These are phyloP conservation scores for Lepus townsendii DNA, from an alignment of 2,797 vertebrate genomes.

Conservation along the genomic window DNA sequence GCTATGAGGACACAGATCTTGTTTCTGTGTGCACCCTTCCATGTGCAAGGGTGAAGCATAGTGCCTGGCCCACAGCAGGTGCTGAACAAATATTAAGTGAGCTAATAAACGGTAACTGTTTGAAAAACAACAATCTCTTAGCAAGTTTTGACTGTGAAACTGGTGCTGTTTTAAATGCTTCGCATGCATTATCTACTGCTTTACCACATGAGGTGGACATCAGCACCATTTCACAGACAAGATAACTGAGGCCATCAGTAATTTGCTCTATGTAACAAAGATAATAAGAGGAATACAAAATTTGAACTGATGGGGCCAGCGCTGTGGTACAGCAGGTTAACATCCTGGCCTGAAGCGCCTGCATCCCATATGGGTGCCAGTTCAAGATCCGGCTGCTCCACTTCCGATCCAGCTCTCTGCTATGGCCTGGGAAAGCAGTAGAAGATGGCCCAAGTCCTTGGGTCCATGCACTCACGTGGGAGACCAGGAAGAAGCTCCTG, in stretches of 20 bases:
- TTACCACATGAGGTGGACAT: neutral
- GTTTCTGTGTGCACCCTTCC: neutral
- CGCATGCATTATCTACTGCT: neutral
- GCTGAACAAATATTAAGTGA: neutral
- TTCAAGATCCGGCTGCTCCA: no score
- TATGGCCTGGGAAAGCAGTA: no score
- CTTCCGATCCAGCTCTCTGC: no score
- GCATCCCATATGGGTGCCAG: no score
- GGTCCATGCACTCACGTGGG: no score
- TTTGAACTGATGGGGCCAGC: neutral
- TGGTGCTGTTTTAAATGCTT: conserved; percentile 17
- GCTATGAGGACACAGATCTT: neutral
- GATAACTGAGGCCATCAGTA: neutral
- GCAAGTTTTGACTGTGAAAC: neutral
- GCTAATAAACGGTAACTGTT: neutral
- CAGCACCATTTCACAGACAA: conserved; percentile 10
- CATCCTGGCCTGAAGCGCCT: no score
- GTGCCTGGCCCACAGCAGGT: neutral
- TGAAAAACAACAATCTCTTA: neutral
- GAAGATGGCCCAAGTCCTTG: no score
- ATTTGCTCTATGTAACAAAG: neutral
- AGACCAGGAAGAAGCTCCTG: no score
- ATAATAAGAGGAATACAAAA: neutral
- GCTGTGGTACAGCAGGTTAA: no score
- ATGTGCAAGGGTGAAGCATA: neutral